A percentile compares a stretch with the other conserved stretches of the same genome.
Conservation (phyloP, 2,113 vertebrate species). For the Microcebus ravelobensis region DNA sequence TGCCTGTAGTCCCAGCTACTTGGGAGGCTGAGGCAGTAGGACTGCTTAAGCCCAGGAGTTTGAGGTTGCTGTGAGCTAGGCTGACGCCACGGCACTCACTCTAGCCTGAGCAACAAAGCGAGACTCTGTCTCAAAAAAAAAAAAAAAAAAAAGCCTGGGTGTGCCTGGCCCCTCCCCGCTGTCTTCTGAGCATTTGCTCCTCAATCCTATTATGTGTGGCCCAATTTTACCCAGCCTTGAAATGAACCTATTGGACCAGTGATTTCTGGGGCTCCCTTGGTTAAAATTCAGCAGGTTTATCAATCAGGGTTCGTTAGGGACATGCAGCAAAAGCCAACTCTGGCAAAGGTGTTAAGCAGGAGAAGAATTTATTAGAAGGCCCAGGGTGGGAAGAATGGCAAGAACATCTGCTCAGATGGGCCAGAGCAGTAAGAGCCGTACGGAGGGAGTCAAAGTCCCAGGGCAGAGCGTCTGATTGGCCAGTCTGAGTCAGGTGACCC, state of each 20-base stretch:
- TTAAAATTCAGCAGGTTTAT: not conserved
- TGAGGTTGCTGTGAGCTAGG: too few relatives aligned
- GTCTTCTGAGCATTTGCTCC: not conserved
- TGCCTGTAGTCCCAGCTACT: too few relatives aligned
- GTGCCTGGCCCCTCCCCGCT: too few relatives aligned
- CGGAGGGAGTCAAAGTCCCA: not conserved
- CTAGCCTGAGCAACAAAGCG: too few relatives aligned
- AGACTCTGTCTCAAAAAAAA: too few relatives aligned
- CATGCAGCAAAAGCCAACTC: not conserved
- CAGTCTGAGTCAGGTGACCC: not conserved
- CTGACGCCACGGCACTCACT: too few relatives aligned
- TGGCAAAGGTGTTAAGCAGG: not conserved
- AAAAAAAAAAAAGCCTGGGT: too few relatives aligned
- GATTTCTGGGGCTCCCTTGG: not conserved
- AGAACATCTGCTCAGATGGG: not conserved
- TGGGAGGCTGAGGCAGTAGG: too few relatives aligned
- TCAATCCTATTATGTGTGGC: not conserved
- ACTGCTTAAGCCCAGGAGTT: too few relatives aligned
- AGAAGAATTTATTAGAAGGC: not conserved
- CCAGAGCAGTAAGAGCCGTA: not conserved
- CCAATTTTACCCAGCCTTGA: not conserved
- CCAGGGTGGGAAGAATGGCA: not conserved
- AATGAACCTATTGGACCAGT: not conserved
- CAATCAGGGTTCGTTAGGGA: not conserved
- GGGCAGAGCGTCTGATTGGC: not conserved